Conservation (phyloP, 2,888 invertebrate species). For the Drosophila antonietae region DNA sequence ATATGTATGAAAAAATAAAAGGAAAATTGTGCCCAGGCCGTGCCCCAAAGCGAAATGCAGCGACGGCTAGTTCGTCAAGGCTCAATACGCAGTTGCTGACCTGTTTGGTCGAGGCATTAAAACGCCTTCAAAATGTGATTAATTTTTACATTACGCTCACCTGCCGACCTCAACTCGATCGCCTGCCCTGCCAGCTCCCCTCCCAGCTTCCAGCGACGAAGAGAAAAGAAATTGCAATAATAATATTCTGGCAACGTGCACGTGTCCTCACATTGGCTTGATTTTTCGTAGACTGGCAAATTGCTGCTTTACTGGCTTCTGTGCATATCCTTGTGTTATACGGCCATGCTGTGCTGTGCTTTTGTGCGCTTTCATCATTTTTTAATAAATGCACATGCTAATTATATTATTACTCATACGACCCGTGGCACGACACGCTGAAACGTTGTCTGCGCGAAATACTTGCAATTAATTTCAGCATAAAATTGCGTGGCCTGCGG, state of each 20-base stretch:
- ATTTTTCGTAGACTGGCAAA: conserved; percentile 53
- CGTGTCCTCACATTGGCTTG: conserved; percentile 47
- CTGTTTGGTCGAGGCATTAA: conserved; percentile 49
- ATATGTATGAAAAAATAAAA: conserved; percentile 49
- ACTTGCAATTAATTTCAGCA: conserved; percentile 74
- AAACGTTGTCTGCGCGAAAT: conserved; percentile 60
- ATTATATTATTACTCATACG: conserved; percentile 78
- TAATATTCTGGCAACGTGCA: conserved; percentile 52
- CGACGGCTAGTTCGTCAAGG: conserved; percentile 9
- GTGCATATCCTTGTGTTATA: conserved; percentile 9
- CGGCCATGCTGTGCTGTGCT: conserved; percentile 26
- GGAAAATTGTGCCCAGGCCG: neutral
- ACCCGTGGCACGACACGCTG: conserved; percentile 41
- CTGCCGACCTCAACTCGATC: conserved; percentile 5
- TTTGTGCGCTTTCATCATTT: conserved; percentile 75
- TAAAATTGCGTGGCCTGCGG: conserved; percentile 73
- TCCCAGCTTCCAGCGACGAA: neutral
- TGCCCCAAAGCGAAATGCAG: neutral
- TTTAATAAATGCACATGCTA: conserved; percentile 77
- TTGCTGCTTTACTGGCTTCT: conserved; percentile 41
- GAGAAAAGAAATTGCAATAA: conserved; percentile 54
- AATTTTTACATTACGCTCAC: conserved; percentile 43
- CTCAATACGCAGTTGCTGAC: conserved; percentile 35
- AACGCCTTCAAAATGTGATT: conserved; percentile 73
- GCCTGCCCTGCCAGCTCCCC: too few species aligned